These are phyloP conservation scores for Clinocottus analis DNA, from an alignment of 2,113 vertebrate species.

Conservation along the genomic window DNA sequence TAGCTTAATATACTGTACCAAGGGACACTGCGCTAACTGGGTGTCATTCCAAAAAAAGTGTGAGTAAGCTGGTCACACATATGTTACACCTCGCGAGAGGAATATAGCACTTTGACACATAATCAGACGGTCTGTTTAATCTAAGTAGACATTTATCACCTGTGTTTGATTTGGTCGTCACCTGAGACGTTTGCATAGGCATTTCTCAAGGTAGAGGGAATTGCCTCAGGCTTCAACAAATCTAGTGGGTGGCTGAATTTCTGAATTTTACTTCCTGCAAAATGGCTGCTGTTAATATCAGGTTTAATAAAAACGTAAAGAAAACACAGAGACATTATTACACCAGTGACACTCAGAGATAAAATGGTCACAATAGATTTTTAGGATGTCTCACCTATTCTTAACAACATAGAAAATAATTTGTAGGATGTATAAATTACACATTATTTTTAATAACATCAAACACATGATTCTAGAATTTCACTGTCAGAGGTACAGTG, in stretches of 20 bases:
- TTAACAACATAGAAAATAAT: not conserved
- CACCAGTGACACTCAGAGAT: not conserved
- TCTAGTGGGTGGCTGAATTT: constrained; percentile 41
- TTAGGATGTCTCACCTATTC: not conserved
- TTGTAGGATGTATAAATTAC: not conserved
- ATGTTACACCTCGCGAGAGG: constrained; percentile 69
- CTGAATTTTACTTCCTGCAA: constrained; percentile 29
- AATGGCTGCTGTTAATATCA: constrained; percentile 33
- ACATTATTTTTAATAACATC: not conserved
- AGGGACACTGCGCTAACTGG: constrained; percentile 57
- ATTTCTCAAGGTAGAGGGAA: constrained; percentile 52
- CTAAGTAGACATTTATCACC: constrained; percentile 72
- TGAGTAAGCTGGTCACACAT: constrained; percentile 77
- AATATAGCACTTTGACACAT: constrained; percentile 69
- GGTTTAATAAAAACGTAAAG: not conserved
- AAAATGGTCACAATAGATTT: not conserved
- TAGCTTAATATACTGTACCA: constrained; percentile 50
- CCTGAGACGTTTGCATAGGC: constrained; percentile 45
- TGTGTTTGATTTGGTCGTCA: constrained; percentile 69
- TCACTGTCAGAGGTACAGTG: not conserved
- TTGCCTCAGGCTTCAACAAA: constrained; percentile 45
- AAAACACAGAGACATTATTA: constrained; percentile 1
- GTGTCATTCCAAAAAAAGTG: constrained; percentile 68
- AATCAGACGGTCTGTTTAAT: constrained; percentile 72
- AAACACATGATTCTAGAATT: not conserved